Evolutionary conservation across 2,113 vertebrate genomes (phyloP).

Genomic region (Forbesichthys agassizii): DNA sequence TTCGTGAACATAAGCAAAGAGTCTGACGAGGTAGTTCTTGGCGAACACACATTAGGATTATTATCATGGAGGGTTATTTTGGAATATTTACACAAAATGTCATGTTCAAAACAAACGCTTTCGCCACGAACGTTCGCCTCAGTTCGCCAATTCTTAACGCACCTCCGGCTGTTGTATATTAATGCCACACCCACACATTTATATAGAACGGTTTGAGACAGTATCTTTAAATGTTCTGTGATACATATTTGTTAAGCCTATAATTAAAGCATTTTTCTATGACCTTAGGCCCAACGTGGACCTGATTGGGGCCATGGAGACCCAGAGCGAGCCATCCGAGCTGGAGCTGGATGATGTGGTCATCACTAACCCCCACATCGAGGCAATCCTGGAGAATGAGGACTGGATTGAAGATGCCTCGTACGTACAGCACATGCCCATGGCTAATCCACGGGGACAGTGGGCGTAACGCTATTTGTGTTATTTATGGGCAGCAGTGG

Average conservation of each 20-base stretch:
- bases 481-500: background rate
- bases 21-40: too few relatives aligned
- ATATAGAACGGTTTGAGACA: too few relatives aligned
- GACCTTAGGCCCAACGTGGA: constrained; percentile 88
- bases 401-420: constrained; percentile 98
- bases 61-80: too few relatives aligned
- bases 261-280: background rate
- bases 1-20: too few relatives aligned
- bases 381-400: constrained; percentile 95
- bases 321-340: constrained; percentile 91
- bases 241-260: background rate
- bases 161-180: too few relatives aligned
- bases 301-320: constrained; percentile 91
- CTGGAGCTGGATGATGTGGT: constrained; percentile 95
- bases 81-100: too few relatives aligned
- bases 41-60: too few relatives aligned
- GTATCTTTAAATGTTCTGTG: too few relatives aligned
- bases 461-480: background rate
- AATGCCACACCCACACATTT: background rate
- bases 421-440: constrained; percentile 69
- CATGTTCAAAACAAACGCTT: too few relatives aligned
- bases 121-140: too few relatives aligned
- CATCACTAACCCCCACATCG: constrained; percentile 96
- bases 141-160: too few relatives aligned
- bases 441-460: background rate